Evolutionary conservation across 2,888 invertebrate species (phyloP).

Genomic region (Eupithecia pulchellata): DNA sequence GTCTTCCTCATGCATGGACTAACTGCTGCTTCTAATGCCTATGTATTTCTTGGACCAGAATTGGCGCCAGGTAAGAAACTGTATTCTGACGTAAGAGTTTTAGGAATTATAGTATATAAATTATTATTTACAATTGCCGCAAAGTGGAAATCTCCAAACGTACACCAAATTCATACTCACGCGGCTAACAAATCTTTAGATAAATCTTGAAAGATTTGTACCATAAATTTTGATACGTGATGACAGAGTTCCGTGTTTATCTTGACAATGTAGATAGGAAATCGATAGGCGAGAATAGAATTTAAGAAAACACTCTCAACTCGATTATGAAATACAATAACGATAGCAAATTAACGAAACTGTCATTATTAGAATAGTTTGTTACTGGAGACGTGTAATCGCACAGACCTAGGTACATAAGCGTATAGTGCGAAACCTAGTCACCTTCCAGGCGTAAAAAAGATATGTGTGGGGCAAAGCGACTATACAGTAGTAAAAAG

Average conservation of each 20-base stretch:
- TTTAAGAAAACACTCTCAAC: neutral
- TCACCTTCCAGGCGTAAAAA: neutral
- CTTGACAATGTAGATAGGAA: neutral
- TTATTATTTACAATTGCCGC: neutral
- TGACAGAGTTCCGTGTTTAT: neutral
- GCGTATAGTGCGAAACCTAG: neutral
- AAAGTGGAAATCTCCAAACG: neutral
- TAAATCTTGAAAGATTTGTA: neutral
- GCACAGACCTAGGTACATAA: neutral
- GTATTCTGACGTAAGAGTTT: neutral
- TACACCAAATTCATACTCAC: no score
- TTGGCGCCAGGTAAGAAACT: conserved; percentile 54
- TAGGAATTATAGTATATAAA: no score
- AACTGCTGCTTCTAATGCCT: conserved; percentile 53
- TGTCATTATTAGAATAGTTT: neutral
- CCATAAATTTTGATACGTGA: neutral
- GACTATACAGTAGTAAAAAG: no score
- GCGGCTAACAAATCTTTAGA: no score
- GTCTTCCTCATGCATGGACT: conserved; percentile 71
- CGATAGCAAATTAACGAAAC: neutral
- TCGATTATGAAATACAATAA: neutral
- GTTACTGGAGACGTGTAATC: neutral
- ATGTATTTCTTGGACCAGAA: conserved; percentile 54
- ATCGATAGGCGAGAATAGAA: neutral
- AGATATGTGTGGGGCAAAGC: neutral